Evolutionary conservation across 92 coral and sea anemone species (phyloP).

Genomic region (Epizoanthus ramosus): DNA sequence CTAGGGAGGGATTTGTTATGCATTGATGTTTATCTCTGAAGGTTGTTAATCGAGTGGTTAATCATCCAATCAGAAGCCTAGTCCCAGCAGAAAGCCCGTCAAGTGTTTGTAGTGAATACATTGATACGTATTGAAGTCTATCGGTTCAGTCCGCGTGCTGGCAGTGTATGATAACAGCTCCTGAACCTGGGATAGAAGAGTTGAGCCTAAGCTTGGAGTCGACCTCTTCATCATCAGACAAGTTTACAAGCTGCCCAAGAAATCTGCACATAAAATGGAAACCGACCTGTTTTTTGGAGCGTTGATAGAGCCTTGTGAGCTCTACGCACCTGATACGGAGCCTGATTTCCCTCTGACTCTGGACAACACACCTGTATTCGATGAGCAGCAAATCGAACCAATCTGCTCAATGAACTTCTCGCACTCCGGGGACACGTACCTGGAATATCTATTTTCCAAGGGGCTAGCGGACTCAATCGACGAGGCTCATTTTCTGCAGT

Average conservation of each 20-base stretch:
- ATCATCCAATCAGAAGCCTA: conserved; percentile 30
- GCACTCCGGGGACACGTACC: conserved; percentile 79
- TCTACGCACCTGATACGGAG: conserved; percentile 51
- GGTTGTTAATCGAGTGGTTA: conserved; percentile 38
- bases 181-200: background rate
- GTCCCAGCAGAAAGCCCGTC: conserved; percentile 22
- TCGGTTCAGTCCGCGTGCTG: background rate
- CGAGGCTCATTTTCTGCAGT: conserved; percentile 56
- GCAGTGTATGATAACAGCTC: background rate
- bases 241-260: background rate
- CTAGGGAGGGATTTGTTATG: conserved; percentile 31
- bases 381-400: conserved; percentile 67
- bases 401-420: conserved; percentile 67
- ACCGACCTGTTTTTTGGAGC: conserved; percentile 72
- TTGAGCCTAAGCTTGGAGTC: background rate
- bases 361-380: conserved; percentile 58
- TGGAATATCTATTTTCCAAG: conserved; percentile 83
- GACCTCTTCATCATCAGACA: background rate
- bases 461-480: conserved; percentile 87
- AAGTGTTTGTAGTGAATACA: conserved; percentile 24
- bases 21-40: conserved; percentile 42
- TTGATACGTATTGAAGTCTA: background rate
- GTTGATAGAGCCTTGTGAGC: conserved; percentile 55
- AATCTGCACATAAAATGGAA: conserved; percentile 53
- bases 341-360: conserved; percentile 58